Evolutionary conservation across 2,888 invertebrate species (phyloP), one percentile per base, ranked within the genome.

Genomic region (Plusia festucae): DNA sequence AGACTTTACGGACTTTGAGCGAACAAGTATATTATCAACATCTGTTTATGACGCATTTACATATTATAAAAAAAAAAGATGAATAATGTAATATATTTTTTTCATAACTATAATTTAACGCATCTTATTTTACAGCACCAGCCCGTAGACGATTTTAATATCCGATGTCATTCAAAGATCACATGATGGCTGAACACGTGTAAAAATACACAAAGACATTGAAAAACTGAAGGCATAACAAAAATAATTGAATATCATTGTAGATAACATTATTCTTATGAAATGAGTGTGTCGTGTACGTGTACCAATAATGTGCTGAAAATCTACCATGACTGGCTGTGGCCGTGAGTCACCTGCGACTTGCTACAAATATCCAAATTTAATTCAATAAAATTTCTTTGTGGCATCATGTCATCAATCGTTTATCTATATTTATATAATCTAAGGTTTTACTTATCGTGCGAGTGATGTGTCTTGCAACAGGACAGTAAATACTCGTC

Each of bases 1-100:
- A 60, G 51, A 73, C 51, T 60, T 57, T 62, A 30, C 51, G 62
- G 61, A 73, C 73, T 76, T 73, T 71, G 76, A 53, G 54, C 71
- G 34, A 52, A 62, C 62, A 57, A 71, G 40, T n/a, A 76, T 76
- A 61, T 65, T 34, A 44, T 49, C 7, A 46, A 32, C 24, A 44
- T 34, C 13, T 59, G 60, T 65, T 70, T 58, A 46, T 76, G 53
- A 58, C 62, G 57, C 49, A 63, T 51, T 9, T 51, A 1, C 53
- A n/a, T 18, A 30, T 8, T 27, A 22, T 52, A 49, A 11, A 49
- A 11, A 11, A 8, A 49, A 46, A 49, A 49, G 20, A 11, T 2
- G 0, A 1, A 49, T 11, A 18, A 46, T 4, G 11, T n/a, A n/a
- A n/a, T 40, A n/a, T n/a, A n/a, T n/a, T 6, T 40, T 4, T 40